Percentiles rank a stretch among this genome's conserved stretches.
Conservation (phyloP, 2,113 vertebrate species). For the Amazona vittata region DNA sequence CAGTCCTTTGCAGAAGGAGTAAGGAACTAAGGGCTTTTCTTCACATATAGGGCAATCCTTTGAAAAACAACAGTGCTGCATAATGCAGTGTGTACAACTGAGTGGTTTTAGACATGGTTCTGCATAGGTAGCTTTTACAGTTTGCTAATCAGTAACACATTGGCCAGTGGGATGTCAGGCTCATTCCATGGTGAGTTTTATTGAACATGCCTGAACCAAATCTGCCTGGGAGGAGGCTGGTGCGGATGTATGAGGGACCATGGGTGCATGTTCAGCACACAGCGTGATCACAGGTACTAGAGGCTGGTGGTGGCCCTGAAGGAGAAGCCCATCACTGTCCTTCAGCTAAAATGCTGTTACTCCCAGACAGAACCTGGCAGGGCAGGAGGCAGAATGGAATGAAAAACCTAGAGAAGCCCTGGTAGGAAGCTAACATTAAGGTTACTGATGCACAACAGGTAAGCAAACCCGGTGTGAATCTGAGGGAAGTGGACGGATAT, state of each 20-base stretch:
- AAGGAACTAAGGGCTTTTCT: background rate
- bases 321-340: background rate
- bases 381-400: background rate
- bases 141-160: background rate
- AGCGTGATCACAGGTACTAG: rapidly evolving
- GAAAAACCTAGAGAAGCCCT: background rate
- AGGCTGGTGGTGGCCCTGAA: background rate
- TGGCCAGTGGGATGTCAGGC: background rate
- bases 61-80: background rate
- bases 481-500: background rate
- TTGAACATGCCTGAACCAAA: background rate
- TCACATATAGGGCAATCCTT: background rate
- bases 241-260: rapidly evolving
- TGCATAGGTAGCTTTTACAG: background rate
- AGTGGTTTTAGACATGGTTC: background rate
- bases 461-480: background rate
- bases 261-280: rapidly evolving
- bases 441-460: background rate
- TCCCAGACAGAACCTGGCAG: background rate
- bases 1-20: background rate
- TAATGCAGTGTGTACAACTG: too few species aligned
- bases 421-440: background rate
- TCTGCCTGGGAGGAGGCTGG: background rate
- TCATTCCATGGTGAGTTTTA: background rate
- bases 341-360: background rate